These are phyloP conservation scores for Diplosoma virens DNA, from an alignment of 23 tunicate genomes.

Conservation along the genomic window DNA sequence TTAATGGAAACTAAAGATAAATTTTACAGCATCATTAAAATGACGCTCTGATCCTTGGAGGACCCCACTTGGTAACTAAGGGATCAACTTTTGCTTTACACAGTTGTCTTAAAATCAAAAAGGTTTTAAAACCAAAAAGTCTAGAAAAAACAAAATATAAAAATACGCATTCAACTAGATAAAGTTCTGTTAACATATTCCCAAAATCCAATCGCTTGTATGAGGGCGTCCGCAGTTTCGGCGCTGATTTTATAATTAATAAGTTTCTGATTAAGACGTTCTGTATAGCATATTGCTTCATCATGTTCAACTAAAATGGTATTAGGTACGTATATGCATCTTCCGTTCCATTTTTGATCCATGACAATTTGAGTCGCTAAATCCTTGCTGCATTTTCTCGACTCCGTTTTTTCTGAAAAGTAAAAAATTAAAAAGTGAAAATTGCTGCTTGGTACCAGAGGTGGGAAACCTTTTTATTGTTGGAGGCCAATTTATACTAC, in stretches of 20 bases:
- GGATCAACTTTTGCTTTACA: no score
- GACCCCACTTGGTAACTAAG: no score
- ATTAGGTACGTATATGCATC: background rate
- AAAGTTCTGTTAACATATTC: background rate
- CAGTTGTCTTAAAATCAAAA: no score
- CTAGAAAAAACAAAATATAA: background rate
- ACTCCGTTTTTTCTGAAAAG: conserved; percentile 18
- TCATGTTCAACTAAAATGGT: background rate
- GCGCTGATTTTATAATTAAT: background rate
- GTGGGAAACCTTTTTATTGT: no score
- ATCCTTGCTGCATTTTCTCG: conserved; percentile 17
- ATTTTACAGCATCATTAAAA: no score
- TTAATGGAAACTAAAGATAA: no score
- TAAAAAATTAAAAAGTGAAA: background rate
- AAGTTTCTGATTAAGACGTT: background rate
- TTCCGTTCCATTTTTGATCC: background rate
- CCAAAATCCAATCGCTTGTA: conserved; percentile 33
- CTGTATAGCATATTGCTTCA: conserved; percentile 4
- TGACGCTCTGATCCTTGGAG: no score
- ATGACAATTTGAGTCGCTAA: background rate
- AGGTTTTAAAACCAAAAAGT: no score
- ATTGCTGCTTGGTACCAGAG: background rate
- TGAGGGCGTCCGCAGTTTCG: conserved; percentile 12
- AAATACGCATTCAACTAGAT: background rate
- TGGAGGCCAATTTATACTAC: no score